phyloP scores from a whole-genome alignment of 2,888 invertebrate genomes.

The Drosophila parthenogenetica region DNA sequence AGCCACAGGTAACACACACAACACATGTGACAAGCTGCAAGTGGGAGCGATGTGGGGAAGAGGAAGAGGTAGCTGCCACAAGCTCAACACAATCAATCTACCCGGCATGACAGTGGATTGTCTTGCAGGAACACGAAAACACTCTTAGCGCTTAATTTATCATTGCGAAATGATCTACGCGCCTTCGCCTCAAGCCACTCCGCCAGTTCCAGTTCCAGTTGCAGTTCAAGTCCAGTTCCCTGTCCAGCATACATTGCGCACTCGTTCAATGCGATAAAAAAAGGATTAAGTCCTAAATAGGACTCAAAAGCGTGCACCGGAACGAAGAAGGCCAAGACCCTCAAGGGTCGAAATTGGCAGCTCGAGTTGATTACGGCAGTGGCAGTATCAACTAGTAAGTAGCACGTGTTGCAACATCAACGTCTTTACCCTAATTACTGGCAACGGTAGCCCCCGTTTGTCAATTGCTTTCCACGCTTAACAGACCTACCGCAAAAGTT shows the following conservation, averaged over 20 bases:
- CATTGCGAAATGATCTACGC: constrained; percentile 82
- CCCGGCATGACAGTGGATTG: constrained; percentile 82
- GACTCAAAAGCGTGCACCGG: constrained; percentile 35
- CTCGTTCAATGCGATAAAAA: constrained; percentile 74
- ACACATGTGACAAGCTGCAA: constrained; percentile 49
- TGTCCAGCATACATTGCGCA: constrained; percentile 40
- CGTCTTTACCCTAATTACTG: constrained; percentile 49
- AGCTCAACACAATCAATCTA: constrained; percentile 83
- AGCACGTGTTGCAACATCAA: constrained; percentile 71
- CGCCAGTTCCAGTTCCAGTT: constrained; percentile 2
- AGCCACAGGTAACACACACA: constrained; percentile 44
- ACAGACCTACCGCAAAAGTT: constrained; percentile 56
- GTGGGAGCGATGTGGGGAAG: background rate
- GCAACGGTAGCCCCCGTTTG: constrained; percentile 70
- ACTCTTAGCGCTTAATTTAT: constrained; percentile 85
- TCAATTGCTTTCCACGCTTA: constrained; percentile 43
- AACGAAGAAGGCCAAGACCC: constrained; percentile 28
- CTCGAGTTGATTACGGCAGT: constrained; percentile 65
- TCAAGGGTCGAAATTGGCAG: constrained; percentile 67
- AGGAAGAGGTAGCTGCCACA: constrained; percentile 18
- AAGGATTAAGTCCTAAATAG: constrained; percentile 75
- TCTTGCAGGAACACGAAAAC: constrained; percentile 84
- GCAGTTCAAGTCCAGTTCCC: constrained; percentile 30
- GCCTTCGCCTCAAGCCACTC: constrained; percentile 40
- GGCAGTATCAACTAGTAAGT: constrained; percentile 26